phyloP scores from a whole-genome alignment of 2,113 vertebrate genomes.

The Bufo bufo region DNA sequence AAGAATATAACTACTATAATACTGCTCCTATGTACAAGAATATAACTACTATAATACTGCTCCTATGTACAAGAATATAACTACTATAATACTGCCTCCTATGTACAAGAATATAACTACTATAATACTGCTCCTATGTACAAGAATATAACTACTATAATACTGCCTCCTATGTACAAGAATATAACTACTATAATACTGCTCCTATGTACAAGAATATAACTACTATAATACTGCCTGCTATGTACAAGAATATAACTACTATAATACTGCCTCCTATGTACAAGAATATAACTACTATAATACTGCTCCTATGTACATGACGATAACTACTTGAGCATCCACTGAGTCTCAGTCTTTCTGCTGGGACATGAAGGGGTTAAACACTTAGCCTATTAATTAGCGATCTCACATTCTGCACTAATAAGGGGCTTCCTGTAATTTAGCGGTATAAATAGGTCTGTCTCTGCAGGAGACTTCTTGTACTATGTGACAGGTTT shows the following conservation, averaged over 20 bases:
- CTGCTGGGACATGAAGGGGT: neutral
- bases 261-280: neutral
- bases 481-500: neutral
- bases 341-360: neutral
- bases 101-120: neutral
- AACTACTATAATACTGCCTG: neutral
- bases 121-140: slow-evolving; percentile 3
- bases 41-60: slow-evolving; percentile 6
- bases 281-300: neutral
- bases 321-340: too few relatives aligned
- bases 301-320: neutral
- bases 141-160: neutral
- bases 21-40: neutral
- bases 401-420: neutral
- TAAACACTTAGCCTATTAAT: neutral
- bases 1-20: slow-evolving; percentile 8
- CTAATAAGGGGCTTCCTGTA: slow-evolving; percentile 30
- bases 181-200: neutral
- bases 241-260: neutral
- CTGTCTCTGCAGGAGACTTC: neutral
- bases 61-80: neutral
- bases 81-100: too few relatives aligned
- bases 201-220: neutral
- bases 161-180: neutral
- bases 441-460: neutral